Base-by-base conservation (phyloP, 2,888 invertebrate species). In the Thalpophila matura region DNA sequence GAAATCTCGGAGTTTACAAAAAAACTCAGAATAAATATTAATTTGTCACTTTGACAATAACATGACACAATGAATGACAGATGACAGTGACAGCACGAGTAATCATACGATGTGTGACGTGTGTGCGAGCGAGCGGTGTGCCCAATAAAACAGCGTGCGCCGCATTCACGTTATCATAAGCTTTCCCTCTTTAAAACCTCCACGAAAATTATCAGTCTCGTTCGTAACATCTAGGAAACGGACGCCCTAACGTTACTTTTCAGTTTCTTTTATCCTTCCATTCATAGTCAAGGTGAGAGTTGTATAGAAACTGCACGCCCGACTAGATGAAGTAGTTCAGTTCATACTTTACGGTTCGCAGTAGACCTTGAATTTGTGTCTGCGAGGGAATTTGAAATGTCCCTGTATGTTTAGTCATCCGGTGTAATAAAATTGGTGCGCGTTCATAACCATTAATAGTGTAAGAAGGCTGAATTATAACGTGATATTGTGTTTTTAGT, bases 271-370 rank as follows among this genome's bases (percentile, higher is more conserved):
- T 20, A 63, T 66, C 64, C 47, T 69, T 61, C 69, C 67, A 77
- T 81, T 85, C 73, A 83, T 68, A 77, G 51, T 73, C 77, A 88
- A 89, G 90, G 89, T 89, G 85, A 89, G 86, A 78, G 73, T 79
- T 77, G 50, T 43, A 22, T 35, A 49, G 72, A 72, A 77, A 67
- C 66, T 66, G 43, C 64, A 64, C 72, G 65, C 71, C 71, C 64
- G 42, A 63, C 54, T 64, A 40, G 65, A 62, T 71, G n/a, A n/a
- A n/a, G n/a, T n/a, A n/a, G n/a, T n/a, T n/a, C 73, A 71, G 43
- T 61, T 62, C 45, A 55, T 77, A 68, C 74, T 80, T 81, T 73
- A 80, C 74, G 66, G 65, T 75, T 69, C 53, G 66, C 50, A 60
- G 61, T 75, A 75, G 66, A 73, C 70, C 80, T 82, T 77, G 82